Evolutionary conservation across 2,797 vertebrate genomes (phyloP).

Genomic region (Cryptoblepharus egeriae): DNA sequence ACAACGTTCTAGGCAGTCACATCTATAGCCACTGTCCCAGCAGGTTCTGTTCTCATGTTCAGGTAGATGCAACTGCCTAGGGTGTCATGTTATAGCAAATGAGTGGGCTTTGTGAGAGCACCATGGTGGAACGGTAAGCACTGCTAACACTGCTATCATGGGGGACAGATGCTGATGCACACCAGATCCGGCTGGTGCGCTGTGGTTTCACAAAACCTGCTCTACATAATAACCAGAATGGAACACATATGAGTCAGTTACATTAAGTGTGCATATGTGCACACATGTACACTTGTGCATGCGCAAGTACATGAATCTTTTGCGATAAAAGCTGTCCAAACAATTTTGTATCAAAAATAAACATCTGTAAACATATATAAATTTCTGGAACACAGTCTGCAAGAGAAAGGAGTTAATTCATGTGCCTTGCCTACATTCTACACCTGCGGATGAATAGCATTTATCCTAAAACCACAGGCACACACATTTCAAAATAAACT

Average conservation of each 20-base stretch:
- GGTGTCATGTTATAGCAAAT: too few relatives aligned
- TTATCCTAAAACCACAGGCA: background rate
- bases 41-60: too few relatives aligned
- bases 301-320: background rate
- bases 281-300: too few relatives aligned
- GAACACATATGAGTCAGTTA: background rate
- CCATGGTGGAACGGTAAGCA: too few relatives aligned
- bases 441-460: background rate
- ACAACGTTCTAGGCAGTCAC: too few relatives aligned
- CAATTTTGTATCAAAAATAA: background rate
- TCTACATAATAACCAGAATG: background rate
- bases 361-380: background rate
- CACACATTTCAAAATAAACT: constrained; percentile 19
- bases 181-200: too few relatives aligned
- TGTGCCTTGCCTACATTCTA: background rate
- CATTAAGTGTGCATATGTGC: background rate
- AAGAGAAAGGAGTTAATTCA: background rate
- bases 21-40: too few relatives aligned
- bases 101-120: too few relatives aligned
- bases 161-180: too few relatives aligned
- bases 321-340: background rate
- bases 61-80: too few relatives aligned
- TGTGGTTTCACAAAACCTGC: too few relatives aligned
- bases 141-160: too few relatives aligned
- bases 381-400: background rate